phyloP scores from a whole-genome alignment of 1,140 invertebrate genomes.

The Trachymyrmex septentrionalis region DNA sequence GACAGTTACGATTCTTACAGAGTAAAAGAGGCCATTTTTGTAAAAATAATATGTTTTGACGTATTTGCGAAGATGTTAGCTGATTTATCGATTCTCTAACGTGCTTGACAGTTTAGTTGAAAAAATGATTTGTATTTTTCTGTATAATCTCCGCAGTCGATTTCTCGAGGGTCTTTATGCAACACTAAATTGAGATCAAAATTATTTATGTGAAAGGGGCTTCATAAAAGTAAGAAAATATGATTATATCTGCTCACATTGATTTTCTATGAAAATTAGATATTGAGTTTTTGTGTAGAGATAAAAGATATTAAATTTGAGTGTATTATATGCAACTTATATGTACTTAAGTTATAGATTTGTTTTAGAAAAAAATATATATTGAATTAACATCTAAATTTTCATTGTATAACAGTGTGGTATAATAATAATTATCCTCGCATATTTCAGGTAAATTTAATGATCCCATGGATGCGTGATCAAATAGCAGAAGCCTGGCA shows the following conservation, averaged over 20 bases:
- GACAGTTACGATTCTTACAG: neutral
- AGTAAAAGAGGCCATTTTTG: neutral
- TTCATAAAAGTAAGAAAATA: constrained; percentile 25
- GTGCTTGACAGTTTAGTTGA: neutral
- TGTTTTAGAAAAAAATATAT: neutral
- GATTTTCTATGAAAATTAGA: constrained; percentile 11
- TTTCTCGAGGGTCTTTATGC: neutral
- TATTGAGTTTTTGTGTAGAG: neutral
- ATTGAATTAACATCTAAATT: neutral
- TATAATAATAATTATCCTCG: neutral
- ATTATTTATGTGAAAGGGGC: constrained; percentile 35
- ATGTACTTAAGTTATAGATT: neutral
- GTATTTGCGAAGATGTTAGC: constrained; percentile 19
- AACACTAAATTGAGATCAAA: constrained; percentile 6
- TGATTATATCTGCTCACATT: neutral
- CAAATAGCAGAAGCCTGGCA: constrained; percentile 83
- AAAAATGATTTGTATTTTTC: constrained; percentile 38
- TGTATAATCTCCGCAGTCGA: neutral
- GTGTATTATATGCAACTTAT: neutral
- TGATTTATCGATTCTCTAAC: constrained; percentile 6
- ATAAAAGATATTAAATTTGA: neutral
- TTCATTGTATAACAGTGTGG: neutral
- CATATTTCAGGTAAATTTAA: constrained; percentile 77
- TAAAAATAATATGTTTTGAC: neutral
- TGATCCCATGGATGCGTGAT: constrained; percentile 85